Evolutionary conservation across 2,113 vertebrate species (phyloP).

Genomic region (Cromileptes altivelis): DNA sequence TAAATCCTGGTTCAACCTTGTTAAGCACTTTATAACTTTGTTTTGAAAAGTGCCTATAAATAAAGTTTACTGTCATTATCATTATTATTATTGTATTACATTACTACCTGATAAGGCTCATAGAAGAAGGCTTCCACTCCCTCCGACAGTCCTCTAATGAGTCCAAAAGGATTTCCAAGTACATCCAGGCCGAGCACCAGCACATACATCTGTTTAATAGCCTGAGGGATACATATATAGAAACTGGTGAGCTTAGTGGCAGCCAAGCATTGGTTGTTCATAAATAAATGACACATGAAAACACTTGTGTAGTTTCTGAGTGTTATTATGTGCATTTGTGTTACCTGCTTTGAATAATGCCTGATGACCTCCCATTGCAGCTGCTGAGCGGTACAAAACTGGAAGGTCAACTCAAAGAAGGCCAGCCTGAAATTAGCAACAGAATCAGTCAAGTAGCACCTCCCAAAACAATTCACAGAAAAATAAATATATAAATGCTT

Average conservation of each 20-base stretch:
- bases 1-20: no score
- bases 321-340: neutral
- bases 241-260: neutral
- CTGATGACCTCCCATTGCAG: slow-evolving; percentile 91
- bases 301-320: neutral
- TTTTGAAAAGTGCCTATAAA: no score
- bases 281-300: neutral
- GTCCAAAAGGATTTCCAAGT: slow-evolving; percentile 97
- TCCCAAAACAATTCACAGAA: neutral
- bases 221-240: slow-evolving; percentile 82
- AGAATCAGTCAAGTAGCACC: slow-evolving; percentile 6
- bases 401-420: slow-evolving; percentile 92
- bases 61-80: no score
- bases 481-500: neutral
- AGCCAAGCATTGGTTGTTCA: neutral
- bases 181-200: slow-evolving; percentile 98
- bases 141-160: slow-evolving; percentile 96
- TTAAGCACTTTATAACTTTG: no score
- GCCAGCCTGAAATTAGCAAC: slow-evolving; percentile 85
- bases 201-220: slow-evolving; percentile 98
- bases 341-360: slow-evolving; percentile 97
- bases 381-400: slow-evolving; percentile 92
- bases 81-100: neutral
- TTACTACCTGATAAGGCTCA: slow-evolving; percentile 94
- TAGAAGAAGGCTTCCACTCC: slow-evolving; percentile 98